These are phyloP conservation scores for Bettongia penicillata DNA, from an alignment of 2,113 vertebrate species.

Conservation along the genomic window DNA sequence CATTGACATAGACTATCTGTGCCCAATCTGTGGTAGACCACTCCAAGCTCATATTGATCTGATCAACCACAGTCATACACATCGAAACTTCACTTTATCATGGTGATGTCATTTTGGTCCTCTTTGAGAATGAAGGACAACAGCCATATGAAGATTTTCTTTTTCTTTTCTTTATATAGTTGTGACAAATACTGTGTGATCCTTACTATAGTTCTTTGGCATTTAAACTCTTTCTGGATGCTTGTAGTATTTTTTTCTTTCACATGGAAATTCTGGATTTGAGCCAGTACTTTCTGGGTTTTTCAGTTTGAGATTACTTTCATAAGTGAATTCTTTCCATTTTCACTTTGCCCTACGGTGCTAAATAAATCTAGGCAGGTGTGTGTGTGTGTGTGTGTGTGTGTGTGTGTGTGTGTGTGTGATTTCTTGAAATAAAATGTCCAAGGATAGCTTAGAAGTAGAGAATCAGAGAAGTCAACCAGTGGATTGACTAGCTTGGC, in stretches of 20 bases:
- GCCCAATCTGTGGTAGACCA: too few species aligned
- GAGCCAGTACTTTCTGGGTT: background rate
- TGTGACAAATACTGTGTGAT: background rate
- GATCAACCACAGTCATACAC: too few species aligned
- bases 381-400: background rate
- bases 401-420: background rate
- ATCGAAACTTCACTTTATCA: too few species aligned
- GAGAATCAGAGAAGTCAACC: background rate
- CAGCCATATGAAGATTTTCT: background rate
- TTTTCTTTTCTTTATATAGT: background rate
- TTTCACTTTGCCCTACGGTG: background rate
- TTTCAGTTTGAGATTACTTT: background rate
- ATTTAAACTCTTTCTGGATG: background rate
- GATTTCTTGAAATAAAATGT: background rate
- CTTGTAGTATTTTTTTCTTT: background rate
- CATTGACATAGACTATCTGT: too few species aligned
- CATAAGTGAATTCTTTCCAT: background rate
- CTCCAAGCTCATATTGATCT: too few species aligned
- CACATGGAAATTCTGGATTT: background rate
- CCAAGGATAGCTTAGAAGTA: background rate
- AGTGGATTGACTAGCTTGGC: background rate
- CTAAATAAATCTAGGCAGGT: background rate
- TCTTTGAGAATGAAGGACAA: too few species aligned
- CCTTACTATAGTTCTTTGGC: background rate
- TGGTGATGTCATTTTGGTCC: too few species aligned